Evolutionary conservation across 1,140 invertebrate genomes (phyloP).

Genomic region (Triops cancriformis): DNA sequence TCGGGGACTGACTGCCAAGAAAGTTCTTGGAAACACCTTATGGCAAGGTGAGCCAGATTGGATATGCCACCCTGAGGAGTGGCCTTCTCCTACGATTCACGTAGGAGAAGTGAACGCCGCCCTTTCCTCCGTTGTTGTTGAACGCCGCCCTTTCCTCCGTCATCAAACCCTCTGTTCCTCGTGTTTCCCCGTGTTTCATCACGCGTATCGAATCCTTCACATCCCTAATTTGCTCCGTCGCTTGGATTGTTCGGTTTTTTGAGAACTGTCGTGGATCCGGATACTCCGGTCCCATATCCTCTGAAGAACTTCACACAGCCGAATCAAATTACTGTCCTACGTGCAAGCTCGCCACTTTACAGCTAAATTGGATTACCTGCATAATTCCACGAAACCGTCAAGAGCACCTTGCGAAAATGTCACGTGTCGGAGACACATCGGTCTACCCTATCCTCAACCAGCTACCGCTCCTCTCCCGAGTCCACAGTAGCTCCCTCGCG

Average conservation of each 20-base stretch:
- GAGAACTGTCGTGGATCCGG: neutral
- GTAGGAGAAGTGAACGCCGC: too few species aligned
- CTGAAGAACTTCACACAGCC: neutral
- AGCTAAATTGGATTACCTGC: neutral
- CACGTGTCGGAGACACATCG: neutral
- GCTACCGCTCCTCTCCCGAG: conserved; percentile 20
- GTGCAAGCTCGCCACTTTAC: neutral
- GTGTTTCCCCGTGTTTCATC: neutral
- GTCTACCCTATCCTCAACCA: neutral
- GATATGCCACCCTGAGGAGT: neutral
- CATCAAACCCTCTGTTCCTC: neutral
- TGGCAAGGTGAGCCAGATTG: neutral
- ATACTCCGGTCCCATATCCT: neutral
- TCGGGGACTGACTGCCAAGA: neutral
- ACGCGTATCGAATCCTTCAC: neutral
- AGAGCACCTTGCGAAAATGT: neutral
- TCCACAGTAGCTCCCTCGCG: neutral
- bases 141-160: neutral
- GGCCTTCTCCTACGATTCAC: neutral
- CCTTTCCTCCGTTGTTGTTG: neutral
- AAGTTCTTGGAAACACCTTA: neutral
- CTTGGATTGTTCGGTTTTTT: neutral
- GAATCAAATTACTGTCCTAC: neutral
- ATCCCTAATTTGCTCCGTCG: neutral
- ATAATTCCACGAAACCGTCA: neutral